A percentile compares a stretch with the other conserved stretches of the same genome.
Conservation (phyloP, 2,888 invertebrate species). For the Apotomis capreana region DNA sequence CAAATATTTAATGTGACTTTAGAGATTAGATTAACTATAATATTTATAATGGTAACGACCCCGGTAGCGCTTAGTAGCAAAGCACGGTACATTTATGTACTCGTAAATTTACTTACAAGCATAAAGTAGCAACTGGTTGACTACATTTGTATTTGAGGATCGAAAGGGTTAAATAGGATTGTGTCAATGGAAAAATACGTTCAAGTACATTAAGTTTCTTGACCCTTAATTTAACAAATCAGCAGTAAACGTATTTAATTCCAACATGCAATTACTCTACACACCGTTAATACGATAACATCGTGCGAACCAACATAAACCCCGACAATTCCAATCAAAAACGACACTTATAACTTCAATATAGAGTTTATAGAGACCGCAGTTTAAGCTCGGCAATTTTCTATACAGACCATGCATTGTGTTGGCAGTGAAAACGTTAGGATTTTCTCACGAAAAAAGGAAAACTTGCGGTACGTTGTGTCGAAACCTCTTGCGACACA, state of each 20-base stretch:
- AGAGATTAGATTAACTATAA: too few relatives aligned
- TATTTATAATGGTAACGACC: too few relatives aligned
- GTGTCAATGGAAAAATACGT: not conserved
- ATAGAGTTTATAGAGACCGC: constrained; percentile 47
- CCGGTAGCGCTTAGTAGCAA: too few relatives aligned
- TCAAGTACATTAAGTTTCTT: constrained; percentile 27
- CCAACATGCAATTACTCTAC: constrained; percentile 55
- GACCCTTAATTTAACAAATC: constrained; percentile 43
- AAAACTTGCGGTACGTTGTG: constrained; percentile 68
- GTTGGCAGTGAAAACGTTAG: constrained; percentile 69
- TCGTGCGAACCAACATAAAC: constrained; percentile 43
- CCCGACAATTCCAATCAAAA: constrained; percentile 40
- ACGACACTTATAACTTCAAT: constrained; percentile 41
- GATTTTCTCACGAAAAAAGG: constrained; percentile 81
- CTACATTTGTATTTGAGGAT: too few relatives aligned
- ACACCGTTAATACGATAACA: constrained; percentile 60
- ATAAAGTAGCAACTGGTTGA: too few relatives aligned
- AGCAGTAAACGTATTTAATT: constrained; percentile 43
- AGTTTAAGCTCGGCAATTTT: constrained; percentile 48
- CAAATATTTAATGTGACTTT: too few relatives aligned
- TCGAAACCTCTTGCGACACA: constrained; percentile 70
- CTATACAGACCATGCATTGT: constrained; percentile 61
- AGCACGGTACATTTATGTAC: too few relatives aligned
- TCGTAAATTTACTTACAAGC: too few relatives aligned
- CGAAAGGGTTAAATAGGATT: too few relatives aligned